Conservation (phyloP, 1,140 invertebrate genomes). For the Zaprionus tsacasi region DNA sequence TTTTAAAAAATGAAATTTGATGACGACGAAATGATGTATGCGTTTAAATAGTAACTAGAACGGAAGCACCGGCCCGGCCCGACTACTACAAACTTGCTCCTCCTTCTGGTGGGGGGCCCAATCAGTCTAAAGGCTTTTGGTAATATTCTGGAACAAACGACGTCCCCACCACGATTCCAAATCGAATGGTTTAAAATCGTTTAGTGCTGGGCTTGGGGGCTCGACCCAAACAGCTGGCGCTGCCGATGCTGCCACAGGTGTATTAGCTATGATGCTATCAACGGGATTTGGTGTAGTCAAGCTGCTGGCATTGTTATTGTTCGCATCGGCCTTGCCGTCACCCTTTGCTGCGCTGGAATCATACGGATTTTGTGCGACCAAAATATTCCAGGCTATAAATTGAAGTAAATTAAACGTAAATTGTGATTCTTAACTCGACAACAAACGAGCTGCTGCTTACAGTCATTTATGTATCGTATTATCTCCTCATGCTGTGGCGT, state of each 20-base stretch:
- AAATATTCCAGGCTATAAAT: slow-evolving; percentile 77
- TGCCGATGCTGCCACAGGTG: slow-evolving; percentile 46
- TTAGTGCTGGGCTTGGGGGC: slow-evolving; percentile 88
- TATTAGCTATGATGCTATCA: slow-evolving; percentile 63
- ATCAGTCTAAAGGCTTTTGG: slow-evolving; percentile 87
- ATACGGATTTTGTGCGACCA: slow-evolving; percentile 82
- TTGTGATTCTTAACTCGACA: neutral
- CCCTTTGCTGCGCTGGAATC: slow-evolving; percentile 60
- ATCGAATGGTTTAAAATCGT: slow-evolving; percentile 94
- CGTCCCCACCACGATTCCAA: slow-evolving; percentile 95
- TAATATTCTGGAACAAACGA: slow-evolving; percentile 91
- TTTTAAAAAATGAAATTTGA: slow-evolving; percentile 39
- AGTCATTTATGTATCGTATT: slow-evolving; percentile 84
- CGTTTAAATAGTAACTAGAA: slow-evolving; percentile 22
- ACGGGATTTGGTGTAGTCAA: slow-evolving; percentile 43
- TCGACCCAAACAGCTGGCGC: slow-evolving; percentile 88
- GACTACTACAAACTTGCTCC: slow-evolving; percentile 21
- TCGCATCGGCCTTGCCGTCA: slow-evolving; percentile 68
- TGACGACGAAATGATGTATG: slow-evolving; percentile 22
- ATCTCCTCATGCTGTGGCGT: slow-evolving; percentile 85
- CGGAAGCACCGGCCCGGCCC: slow-evolving; percentile 38
- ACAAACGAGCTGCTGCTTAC: slow-evolving; percentile 48
- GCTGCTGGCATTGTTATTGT: slow-evolving; percentile 68
- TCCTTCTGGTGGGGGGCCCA: slow-evolving; percentile 3
- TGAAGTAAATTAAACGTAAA: neutral